Conservation (phyloP, 2,113 vertebrate species). For the Mirza zaza region DNA sequence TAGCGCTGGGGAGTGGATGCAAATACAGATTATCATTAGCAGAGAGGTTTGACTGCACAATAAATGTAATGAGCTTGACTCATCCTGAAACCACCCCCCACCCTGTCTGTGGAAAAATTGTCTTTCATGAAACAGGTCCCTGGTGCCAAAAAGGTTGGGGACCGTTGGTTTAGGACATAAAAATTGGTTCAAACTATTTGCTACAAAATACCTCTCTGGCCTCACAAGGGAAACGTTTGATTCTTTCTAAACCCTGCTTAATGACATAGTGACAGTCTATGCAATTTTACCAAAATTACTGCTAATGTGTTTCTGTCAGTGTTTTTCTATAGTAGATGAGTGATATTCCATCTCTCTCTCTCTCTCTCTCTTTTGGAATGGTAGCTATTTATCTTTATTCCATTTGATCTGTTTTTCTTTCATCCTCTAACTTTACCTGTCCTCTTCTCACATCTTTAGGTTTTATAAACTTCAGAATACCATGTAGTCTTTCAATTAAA, state of each 20-base stretch:
- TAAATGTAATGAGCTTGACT: no score
- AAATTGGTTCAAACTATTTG: neutral
- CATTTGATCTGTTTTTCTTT: neutral
- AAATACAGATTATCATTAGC: no score
- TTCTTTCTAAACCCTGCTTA: neutral
- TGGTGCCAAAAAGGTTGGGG: no score
- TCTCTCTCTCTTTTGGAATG: neutral
- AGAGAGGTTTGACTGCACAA: no score
- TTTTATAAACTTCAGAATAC: neutral
- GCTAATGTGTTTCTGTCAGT: neutral
- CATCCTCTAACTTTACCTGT: neutral
- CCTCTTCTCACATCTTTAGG: neutral
- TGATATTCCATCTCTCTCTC: neutral
- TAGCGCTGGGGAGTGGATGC: no score
- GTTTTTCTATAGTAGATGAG: neutral
- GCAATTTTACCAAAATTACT: conserved; percentile 10
- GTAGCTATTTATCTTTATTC: neutral
- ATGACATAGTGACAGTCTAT: neutral
- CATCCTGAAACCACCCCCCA: no score
- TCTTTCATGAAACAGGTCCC: no score
- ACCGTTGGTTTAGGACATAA: neutral
- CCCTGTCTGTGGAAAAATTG: no score
- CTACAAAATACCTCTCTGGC: neutral
- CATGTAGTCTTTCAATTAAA: neutral
- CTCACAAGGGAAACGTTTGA: neutral